Evolutionary conservation across 1,140 invertebrate species (phyloP), one percentile per base, ranked within the genome.

Genomic region (Drosophila micromelanica): DNA sequence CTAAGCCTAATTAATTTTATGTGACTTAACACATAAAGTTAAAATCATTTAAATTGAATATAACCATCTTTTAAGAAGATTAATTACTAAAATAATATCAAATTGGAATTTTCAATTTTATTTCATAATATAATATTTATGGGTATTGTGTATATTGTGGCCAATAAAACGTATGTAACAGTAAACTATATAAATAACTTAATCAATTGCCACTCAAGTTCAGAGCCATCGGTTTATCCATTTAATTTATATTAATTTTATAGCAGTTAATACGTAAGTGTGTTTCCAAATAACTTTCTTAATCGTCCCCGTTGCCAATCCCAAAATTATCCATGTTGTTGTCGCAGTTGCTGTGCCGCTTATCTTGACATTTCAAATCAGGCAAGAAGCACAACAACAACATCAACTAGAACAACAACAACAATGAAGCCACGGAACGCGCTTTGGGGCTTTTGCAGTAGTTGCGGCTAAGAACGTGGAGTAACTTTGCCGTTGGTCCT

Each of bases 301-400:
- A 51, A 35, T 42, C 40, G 11, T 42, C 2, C 11, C n/a, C 45
- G 45, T 43, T 23, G 45, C 23, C 20, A 9, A 56, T 54, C 64
- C 55, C 17, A 54, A 54, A 60, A 60, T 67, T 61, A 73, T 73
- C 55, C 48, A 35, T 48, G 49, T 60, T 62, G 54, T 73, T 61
- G 57, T 67, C 63, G 32, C 32, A 67, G 51, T 40, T 62, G 54
- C 55, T 32, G 32, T 27, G 27, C 11, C 61, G 67, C 70, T 77
- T 79, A 79, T 78, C 76, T 62, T 38, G 23, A 55, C 62, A 62
- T 65, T 40, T 52, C 67, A 48, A 57, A 73, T 67, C 67, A 78
- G 57, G 35, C 52, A 30, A 37, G 64, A 64, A 20, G 43, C 15
- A 45, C 49, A 43, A 64, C 15, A 20, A 42, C 49, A 35, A 49